Base-by-base conservation (phyloP, 2,888 invertebrate genomes). In the Morpho achilles region DNA sequence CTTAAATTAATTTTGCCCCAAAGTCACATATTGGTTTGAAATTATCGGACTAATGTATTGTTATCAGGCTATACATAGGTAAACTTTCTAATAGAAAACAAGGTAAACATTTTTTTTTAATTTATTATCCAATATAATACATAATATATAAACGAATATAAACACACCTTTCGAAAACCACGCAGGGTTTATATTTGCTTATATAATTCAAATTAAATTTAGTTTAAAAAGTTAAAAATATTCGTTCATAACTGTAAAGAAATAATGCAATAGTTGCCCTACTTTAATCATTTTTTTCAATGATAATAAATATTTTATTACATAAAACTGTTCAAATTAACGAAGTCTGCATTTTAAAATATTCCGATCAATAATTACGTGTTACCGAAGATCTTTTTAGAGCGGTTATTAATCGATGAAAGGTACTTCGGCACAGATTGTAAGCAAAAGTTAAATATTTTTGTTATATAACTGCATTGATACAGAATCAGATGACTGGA, bases 381-480 rank as follows among this genome's bases (percentile, higher is more conserved):
- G 43, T 41, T 23, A 44, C 42, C 8, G 32, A 58, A 42, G 61
- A 8, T 42, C 69, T 54, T 50, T 46, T 47, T 50, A 58, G 43
- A 52, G 16, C 64, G 67, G 67, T 61, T 53, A 47, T 51, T 55
- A 54, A 54, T 55, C 63, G 67, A 67, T 68, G 71, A 70, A 71
- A 72, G 69, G 69, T 68, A 56, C 61, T 58, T 62, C 58, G 62
- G 57, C 58, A 61, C 53, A 53, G 65, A 66, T 67, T 65, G 69
- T 66, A 69, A 75, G 71, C 68, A 74, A 79, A 77, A 79, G 73
- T 73, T 49, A 73, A 80, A 76, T 79, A 74, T 79, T 75, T 80
- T 77, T 69, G 71, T 87, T 85, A 84, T 76, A 77, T 82, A 87
- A 87, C 68, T 45, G 57, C 67, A 73, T 70, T 71, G 59, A 60